Evolutionary conservation across 1,140 invertebrate genomes (phyloP), one percentile per base, ranked within the genome.

Genomic region (Glossosoma conforme): DNA sequence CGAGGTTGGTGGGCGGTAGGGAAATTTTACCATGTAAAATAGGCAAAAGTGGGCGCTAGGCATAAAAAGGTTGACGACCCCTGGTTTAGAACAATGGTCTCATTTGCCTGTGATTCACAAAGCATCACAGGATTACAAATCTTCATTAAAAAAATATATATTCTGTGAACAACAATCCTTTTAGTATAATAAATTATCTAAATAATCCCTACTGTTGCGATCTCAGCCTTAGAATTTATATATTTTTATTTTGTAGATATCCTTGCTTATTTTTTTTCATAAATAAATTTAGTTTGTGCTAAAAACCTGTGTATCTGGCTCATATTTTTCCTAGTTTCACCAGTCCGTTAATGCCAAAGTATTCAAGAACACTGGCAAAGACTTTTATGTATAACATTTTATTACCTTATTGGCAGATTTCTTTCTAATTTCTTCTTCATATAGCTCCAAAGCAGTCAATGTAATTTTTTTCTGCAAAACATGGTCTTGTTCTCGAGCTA

Each of bases 331-430:
- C 4, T n/a, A 33, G n/a, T 33, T 33, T 33, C 11, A 13, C 32
- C 3, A 15, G 15, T 33, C 3, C 32, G n/a, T 11, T 4, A 33
- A 33, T 4, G 15, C 3, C n/a, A 33, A 33, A 15, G n/a, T 11
- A 33, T 33, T 33, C 3, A n/a, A 11, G 3, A 4, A 3, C 11
- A 13, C 4, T 4, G 32, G 4, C n/a, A 11, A 3, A 33, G 15
- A 33, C n/a, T 5, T 3, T 13, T 33, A 33, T 13, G 15, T 8
- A 6, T 36, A 9, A 36, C 14, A 9, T 5, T 30, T 35, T 15
- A 36, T 44, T 32, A 56, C 54, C 43, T 56, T 50, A n/a, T 46
- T 20, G 14, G 25, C 20, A 1, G 46, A 5, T 35, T 51, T 41
- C 35, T 42, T 51, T 25, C 42, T 44, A 3, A 40, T 14, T 33